Evolutionary conservation across 2,797 vertebrate species (phyloP).

Genomic region (Sylvia borin): DNA sequence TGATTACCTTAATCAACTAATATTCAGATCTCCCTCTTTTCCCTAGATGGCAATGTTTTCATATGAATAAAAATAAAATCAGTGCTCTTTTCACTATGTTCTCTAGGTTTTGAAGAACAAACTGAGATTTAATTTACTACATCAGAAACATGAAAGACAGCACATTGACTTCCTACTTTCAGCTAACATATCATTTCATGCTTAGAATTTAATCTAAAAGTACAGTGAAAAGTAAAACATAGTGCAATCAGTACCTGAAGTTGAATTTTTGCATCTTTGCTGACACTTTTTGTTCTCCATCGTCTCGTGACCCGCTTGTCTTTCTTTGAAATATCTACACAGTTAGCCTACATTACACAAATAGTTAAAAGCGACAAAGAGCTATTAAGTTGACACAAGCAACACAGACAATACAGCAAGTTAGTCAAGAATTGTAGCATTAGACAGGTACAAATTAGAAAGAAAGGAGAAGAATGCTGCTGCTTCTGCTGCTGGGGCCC

Average conservation of each 20-base stretch:
- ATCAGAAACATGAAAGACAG: background rate
- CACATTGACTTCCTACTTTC: background rate
- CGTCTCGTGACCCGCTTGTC: constrained; percentile 98
- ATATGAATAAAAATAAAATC: background rate
- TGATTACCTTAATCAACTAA: background rate
- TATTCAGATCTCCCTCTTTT: background rate
- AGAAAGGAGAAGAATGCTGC: constrained; percentile 6
- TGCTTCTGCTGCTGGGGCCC: background rate
- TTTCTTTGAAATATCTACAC: constrained; percentile 99
- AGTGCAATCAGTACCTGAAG: constrained; percentile 89
- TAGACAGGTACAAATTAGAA: constrained; percentile 32
- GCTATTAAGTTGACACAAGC: constrained; percentile 79
- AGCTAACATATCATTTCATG: background rate
- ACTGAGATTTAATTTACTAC: background rate
- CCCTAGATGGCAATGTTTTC: constrained; percentile 45
- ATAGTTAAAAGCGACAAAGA: constrained; percentile 80
- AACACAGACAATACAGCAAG: constrained; percentile 73
- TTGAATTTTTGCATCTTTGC: constrained; percentile 99
- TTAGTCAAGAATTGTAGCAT: constrained; percentile 69
- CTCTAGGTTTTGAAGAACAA: background rate
- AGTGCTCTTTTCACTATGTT: background rate
- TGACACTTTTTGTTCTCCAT: constrained; percentile 99
- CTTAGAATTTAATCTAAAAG: background rate
- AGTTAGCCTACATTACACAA: constrained; percentile 94
- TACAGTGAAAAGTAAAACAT: constrained; percentile 43